Base-by-base conservation (phyloP, 2,888 invertebrate species). In the Microdon myrmicae region DNA sequence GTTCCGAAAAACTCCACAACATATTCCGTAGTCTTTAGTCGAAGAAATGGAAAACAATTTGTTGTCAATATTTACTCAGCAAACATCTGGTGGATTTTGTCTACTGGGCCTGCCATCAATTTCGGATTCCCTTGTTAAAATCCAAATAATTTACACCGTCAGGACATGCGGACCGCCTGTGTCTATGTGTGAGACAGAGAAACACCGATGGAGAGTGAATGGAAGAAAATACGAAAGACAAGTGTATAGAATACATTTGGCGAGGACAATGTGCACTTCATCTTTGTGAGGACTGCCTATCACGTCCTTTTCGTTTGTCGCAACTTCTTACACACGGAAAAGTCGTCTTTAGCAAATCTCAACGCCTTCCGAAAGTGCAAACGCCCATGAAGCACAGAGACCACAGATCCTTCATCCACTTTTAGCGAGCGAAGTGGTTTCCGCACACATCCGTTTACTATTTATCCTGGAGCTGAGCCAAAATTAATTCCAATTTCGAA, bases 381-480 rank as follows among this genome's bases (percentile, higher is more conserved):
- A 64, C 64, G 58, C 26, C 35, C 56, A 25, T 29, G 9, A 20
- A 45, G 25, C 31, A 59, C 47, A 41, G 47, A 60, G 43, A 54
- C 54, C 54, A 44, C 54, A 53, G n/a, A n/a, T n/a, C 47, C 53
- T 59, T 59, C 59, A 59, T 59, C 59, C 54, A 60, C 43, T 54
- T 54, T 60, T 43, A 54, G 31, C 26, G 23, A 37, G 56, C 32
- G 56, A 56, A 51, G 61, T 51, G 61, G 56, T 56, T 64, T 64
- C 61, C 51, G 58, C 64, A 64, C 56, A 64, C 64, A 64, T 64
- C 64, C 64, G 64, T 64, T 64, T 58, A 64, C 58, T 64, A 64
- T 64, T 64, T 64, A 64, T 64, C 64, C 64, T 64, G 64, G 64
- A 64, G 64, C 58, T 48, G 58, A 64, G 64, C 64, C 64, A 64